Conservation (phyloP, 2,888 invertebrate genomes). For the Chloromyia formosa region DNA sequence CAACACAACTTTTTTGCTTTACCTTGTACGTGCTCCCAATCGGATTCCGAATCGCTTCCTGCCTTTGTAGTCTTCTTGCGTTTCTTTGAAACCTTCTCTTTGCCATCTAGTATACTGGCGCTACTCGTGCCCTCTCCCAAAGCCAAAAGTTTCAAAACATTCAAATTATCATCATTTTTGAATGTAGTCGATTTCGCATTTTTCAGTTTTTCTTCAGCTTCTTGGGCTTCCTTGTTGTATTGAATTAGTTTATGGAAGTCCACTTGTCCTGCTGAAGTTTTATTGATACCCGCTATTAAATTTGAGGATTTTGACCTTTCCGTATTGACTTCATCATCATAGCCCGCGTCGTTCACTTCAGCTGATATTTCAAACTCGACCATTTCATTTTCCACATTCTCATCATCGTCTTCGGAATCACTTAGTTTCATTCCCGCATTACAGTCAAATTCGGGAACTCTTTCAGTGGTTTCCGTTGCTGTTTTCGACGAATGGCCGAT, state of each 20-base stretch:
- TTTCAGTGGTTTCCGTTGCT: conserved; percentile 47
- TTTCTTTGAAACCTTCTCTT: conserved; percentile 54
- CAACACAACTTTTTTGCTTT: conserved; percentile 52
- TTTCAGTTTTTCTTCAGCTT: conserved; percentile 68
- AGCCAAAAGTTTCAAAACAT: conserved; percentile 73
- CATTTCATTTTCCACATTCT: background rate
- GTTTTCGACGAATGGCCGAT: conserved; percentile 51
- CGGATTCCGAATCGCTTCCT: conserved; percentile 70
- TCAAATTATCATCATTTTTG: conserved; percentile 60
- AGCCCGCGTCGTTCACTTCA: too few relatives aligned
- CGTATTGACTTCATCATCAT: conserved; percentile 64
- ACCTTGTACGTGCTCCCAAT: conserved; percentile 81
- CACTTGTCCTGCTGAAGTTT: conserved; percentile 64
- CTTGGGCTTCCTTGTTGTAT: conserved; percentile 68
- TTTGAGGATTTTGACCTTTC: background rate
- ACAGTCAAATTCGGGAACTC: conserved; percentile 59
- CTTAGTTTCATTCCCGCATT: conserved; percentile 59
- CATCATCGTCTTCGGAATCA: conserved; percentile 55
- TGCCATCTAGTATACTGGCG: conserved; percentile 56
- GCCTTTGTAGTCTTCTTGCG: background rate
- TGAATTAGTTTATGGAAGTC: conserved; percentile 68
- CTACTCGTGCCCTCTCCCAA: conserved; percentile 70
- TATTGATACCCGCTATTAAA: conserved; percentile 59
- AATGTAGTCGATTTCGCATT: conserved; percentile 63
- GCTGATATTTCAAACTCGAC: background rate